Conservation (phyloP, 1,140 invertebrate species). For the Steinernema khuongi region DNA sequence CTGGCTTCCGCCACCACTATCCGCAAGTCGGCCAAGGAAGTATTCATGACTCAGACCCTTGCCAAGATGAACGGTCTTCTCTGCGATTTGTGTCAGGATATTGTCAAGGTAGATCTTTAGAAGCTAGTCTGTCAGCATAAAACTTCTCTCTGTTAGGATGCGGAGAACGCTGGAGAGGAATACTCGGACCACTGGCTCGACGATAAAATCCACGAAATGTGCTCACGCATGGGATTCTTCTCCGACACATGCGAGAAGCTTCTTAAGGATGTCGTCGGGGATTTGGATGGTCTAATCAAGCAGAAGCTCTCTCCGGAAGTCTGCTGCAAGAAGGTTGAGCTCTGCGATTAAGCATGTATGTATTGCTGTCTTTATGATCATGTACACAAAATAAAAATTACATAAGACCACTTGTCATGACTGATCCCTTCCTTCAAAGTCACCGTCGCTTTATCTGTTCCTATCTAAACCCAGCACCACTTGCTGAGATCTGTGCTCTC, state of each 20-base stretch:
- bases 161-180: background rate
- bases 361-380: no score
- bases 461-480: no score
- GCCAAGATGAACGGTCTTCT: background rate
- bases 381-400: no score
- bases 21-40: background rate
- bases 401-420: no score
- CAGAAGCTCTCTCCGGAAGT: background rate
- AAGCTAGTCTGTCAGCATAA: background rate
- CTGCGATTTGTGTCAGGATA: background rate
- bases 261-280: background rate
- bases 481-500: no score
- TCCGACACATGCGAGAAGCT: background rate
- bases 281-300: background rate
- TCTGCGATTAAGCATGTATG: no score
- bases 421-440: no score
- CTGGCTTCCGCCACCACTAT: background rate
- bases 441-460: no score
- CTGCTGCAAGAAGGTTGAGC: background rate
- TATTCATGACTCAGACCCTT: background rate
- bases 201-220: background rate
- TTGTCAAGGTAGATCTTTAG: background rate
- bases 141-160: background rate
- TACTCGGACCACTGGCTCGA: background rate
- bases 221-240: background rate